Conservation (phyloP, 2,113 vertebrate genomes). For the Psammodynastes pulverulentus region DNA sequence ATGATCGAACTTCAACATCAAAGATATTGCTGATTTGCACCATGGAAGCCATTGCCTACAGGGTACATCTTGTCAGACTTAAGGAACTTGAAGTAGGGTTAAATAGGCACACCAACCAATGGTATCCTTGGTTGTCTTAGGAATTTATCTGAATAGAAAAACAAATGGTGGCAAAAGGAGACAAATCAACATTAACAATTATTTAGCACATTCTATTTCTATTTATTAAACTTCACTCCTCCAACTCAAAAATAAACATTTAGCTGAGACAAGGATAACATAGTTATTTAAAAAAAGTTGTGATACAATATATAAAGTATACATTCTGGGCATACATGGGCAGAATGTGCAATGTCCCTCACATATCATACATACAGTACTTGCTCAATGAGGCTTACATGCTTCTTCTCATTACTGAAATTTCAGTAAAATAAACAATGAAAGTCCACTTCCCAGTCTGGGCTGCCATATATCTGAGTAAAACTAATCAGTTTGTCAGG, state of each 20-base stretch:
- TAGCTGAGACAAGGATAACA: background rate
- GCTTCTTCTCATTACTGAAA: background rate
- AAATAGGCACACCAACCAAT: background rate
- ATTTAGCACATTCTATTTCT: background rate
- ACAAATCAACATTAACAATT: background rate
- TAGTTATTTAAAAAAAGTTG: background rate
- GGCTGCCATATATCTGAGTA: background rate
- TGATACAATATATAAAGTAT: background rate
- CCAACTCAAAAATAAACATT: background rate
- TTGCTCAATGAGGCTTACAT: background rate
- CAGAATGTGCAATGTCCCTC: background rate
- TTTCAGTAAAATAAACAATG: background rate
- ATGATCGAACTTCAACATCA: background rate
- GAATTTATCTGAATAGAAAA: background rate
- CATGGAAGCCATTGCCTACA: background rate
- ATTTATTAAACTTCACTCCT: background rate
- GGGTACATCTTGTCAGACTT: background rate
- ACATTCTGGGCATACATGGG: background rate
- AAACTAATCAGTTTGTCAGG: background rate
- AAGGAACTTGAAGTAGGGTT: background rate
- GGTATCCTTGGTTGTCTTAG: background rate
- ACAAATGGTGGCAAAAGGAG: background rate
- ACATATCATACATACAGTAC: background rate
- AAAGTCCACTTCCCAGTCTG: background rate
- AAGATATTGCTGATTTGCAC: background rate